Evolutionary conservation across 2,113 vertebrate species (phyloP).

Genomic region (Caloenas nicobarica): DNA sequence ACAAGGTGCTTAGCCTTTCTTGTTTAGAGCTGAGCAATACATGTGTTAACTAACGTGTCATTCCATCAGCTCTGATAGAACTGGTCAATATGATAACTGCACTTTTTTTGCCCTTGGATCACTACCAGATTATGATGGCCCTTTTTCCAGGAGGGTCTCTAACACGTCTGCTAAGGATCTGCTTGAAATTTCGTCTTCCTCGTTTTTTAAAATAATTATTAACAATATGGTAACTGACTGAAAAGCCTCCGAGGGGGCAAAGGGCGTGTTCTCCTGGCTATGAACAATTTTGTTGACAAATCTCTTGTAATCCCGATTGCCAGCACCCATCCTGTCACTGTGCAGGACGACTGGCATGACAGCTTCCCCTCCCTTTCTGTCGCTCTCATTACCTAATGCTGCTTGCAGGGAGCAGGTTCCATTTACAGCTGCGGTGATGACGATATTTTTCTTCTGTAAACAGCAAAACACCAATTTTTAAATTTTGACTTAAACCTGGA

Average conservation of each 20-base stretch:
- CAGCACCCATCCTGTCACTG: background rate
- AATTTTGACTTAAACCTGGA: background rate
- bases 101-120: background rate
- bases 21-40: background rate
- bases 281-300: background rate
- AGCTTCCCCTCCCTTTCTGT: background rate
- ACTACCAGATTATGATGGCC: background rate
- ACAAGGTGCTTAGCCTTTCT: accelerated
- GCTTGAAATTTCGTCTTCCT: background rate
- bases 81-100: background rate
- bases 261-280: background rate
- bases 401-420: background rate
- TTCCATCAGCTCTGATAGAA: background rate
- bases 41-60: background rate
- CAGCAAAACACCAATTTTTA: background rate
- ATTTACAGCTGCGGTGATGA: background rate
- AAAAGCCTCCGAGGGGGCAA: background rate
- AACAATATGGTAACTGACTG: background rate
- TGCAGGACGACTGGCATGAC: accelerated
- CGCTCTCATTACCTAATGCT: background rate
- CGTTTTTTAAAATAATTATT: background rate
- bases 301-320: background rate
- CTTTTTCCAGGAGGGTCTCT: background rate
- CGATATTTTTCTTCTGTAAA: background rate
- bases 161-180: background rate